These are phyloP conservation scores for Capitulum mitella DNA, from an alignment of 2,888 invertebrate genomes.

Conservation along the genomic window DNA sequence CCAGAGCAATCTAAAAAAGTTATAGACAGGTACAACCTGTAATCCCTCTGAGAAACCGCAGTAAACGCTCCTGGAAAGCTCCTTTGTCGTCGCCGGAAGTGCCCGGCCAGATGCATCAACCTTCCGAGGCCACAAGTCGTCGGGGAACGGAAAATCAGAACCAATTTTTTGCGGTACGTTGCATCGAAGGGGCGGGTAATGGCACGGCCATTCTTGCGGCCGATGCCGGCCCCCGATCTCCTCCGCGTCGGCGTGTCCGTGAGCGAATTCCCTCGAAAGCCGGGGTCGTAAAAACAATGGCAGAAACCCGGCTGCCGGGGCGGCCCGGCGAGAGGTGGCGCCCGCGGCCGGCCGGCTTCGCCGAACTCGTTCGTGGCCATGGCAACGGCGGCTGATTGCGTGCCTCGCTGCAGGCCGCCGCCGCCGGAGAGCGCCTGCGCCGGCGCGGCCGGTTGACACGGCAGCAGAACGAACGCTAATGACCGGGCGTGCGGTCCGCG, in stretches of 20 bases:
- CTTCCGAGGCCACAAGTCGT: no score
- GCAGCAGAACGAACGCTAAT: neutral
- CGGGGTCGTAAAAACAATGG: neutral
- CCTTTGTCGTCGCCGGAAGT: no score
- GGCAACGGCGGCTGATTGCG: slow-evolving; percentile 7
- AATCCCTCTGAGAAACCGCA: no score
- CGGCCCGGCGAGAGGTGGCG: neutral
- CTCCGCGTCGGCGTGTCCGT: neutral
- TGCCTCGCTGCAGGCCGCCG: neutral
- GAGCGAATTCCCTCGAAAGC: neutral
- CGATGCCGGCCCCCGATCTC: neutral
- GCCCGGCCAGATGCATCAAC: no score
- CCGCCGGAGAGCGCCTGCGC: neutral
- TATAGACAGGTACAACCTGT: no score
- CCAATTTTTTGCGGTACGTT: no score
- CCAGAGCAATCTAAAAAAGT: no score
- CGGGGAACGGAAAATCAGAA: no score
- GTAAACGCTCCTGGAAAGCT: no score
- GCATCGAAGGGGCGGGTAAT: neutral
- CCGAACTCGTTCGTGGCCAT: neutral
- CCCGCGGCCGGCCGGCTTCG: neutral
- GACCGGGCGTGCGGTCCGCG: neutral
- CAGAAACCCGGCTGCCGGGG: neutral
- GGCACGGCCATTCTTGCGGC: neutral
- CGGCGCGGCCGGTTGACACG: neutral